Conservation (phyloP, 2,888 invertebrate species). For the Luffia ferchaultella region DNA sequence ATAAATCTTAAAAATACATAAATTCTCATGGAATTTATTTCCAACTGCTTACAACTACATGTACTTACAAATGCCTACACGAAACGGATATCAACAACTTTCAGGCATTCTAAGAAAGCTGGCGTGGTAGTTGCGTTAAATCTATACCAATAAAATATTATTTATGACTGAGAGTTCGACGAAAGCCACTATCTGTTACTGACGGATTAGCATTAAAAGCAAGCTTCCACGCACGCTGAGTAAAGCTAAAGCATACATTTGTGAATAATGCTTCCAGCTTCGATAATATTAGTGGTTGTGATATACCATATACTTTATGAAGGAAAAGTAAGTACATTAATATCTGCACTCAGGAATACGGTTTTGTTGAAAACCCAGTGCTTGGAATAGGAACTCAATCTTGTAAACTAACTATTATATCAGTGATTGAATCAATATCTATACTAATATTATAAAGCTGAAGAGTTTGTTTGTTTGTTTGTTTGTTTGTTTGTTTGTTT, state of each 20-base stretch:
- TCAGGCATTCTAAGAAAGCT: background rate
- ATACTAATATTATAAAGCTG: no score
- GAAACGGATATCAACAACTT: background rate
- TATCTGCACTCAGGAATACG: background rate
- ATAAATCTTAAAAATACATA: no score
- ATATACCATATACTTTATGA: background rate
- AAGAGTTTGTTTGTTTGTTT: no score
- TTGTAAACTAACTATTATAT: no score
- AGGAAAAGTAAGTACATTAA: background rate
- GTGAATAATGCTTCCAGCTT: conserved; percentile 20
- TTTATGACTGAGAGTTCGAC: conserved; percentile 21
- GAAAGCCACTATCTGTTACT: conserved; percentile 39
- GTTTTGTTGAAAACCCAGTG: no score
- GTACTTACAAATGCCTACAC: no score
- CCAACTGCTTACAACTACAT: no score
- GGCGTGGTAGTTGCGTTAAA: background rate
- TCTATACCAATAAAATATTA: conserved; percentile 18
- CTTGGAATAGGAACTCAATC: no score
- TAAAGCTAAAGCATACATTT: conserved; percentile 1
- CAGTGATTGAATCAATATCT: no score
- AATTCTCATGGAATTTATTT: no score
- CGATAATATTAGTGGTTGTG: conserved; percentile 20
- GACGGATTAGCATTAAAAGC: conserved; percentile 43
- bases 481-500: no score
- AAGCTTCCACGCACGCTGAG: background rate